Evolutionary conservation across 2,113 vertebrate genomes (phyloP), one percentile per base, ranked within the genome.

Genomic region (Pangasianodon hypophthalmus): DNA sequence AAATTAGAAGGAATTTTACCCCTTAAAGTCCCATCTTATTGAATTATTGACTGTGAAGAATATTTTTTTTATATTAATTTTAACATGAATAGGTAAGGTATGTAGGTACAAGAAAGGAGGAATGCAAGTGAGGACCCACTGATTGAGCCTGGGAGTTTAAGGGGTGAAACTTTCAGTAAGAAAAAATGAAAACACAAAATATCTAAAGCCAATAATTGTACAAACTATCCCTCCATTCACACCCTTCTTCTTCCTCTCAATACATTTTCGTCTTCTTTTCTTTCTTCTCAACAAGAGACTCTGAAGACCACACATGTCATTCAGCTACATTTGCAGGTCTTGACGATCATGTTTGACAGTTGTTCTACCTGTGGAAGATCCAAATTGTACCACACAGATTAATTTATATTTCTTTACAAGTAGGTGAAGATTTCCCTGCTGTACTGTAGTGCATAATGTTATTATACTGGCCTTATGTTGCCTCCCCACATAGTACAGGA

Each of bases 311-410:
- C 7, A 26, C 0, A 16, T 32, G 67, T 41, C 75, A 71, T 93
- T 97, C 96, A 98, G 96, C 97, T 97, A 92, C 97, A 98, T 91
- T 97, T 97, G 95, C 97, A 98, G 87, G 97, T 97, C 90, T 96
- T 97, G 90, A 98, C 97, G 11, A 97, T 96, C 97, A 98, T 98
- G 91, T 98, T 97, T 92, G 97, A 97, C 62, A 98, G 94, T 93
- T 97, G 96, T 92, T 98, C 97, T 93, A 98, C 97, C 96, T 96
- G 91, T 69, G 16, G 32, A 75, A 88, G 32, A 87, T 37, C 73
- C 56, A 73, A 26, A 60, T 41, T 69, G 58, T 58, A 52, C 4
- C 58, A 37, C 1, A 11, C 41, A 82, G 14, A 88, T 88, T 83
- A 16, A 52, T 26, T 64, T 69, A 75, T 10, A 75, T 75, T 77